phyloP scores from a whole-genome alignment of 2,113 vertebrate genomes.

The Trochalopteron elliotii region DNA sequence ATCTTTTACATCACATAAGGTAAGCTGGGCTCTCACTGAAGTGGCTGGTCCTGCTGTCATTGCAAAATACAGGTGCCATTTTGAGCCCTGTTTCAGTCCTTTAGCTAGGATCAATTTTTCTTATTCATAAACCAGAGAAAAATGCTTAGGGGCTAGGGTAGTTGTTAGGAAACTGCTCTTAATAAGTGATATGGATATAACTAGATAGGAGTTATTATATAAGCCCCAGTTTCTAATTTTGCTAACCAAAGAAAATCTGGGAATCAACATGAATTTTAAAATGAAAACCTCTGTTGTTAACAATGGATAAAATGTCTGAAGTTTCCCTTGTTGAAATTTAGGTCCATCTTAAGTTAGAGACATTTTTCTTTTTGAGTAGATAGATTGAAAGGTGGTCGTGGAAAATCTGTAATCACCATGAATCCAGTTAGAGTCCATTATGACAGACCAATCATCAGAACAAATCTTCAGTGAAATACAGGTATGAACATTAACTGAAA shows the following conservation, averaged over 20 bases:
- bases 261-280: neutral
- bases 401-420: neutral
- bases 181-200: neutral
- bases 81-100: neutral
- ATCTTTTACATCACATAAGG: neutral
- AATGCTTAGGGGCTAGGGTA: neutral
- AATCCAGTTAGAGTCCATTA: neutral
- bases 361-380: neutral
- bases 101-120: neutral
- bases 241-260: neutral
- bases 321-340: neutral
- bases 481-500: neutral
- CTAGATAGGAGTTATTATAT: neutral
- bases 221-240: neutral
- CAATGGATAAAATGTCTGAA: neutral
- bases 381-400: neutral
- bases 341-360: neutral
- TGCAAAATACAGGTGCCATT: neutral
- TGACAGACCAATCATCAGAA: neutral
- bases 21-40: neutral
- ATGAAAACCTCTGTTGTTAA: neutral
- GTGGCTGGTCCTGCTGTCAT: neutral
- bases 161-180: neutral
- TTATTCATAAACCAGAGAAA: neutral
- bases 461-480: neutral